Conservation (phyloP, 2,113 vertebrate species). For the Pedetes capensis region DNA sequence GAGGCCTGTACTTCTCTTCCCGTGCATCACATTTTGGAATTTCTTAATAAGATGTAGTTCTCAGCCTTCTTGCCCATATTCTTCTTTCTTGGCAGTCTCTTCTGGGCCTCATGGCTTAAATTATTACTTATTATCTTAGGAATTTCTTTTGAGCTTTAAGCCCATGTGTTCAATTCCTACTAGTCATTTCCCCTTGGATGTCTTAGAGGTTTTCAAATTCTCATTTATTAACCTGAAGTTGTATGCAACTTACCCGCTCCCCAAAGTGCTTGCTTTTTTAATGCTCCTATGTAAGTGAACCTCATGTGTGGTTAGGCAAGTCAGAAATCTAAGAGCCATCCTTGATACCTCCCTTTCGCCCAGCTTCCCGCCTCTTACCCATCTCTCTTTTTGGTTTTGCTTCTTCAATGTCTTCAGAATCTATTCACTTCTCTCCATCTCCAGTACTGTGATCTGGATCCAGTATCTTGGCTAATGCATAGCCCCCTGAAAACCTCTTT, state of each 20-base stretch:
- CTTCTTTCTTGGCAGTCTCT: neutral
- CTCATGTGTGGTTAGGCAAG: neutral
- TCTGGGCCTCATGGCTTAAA: neutral
- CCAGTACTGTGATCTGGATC: neutral
- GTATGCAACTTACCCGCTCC: neutral
- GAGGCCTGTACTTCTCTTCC: neutral
- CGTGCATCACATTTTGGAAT: neutral
- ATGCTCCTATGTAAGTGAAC: neutral
- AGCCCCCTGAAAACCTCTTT: neutral
- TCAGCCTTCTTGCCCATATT: neutral
- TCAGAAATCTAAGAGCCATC: neutral
- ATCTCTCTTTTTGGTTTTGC: neutral
- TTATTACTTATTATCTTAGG: neutral
- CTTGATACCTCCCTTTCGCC: neutral
- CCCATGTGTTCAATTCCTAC: neutral
- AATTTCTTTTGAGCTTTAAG: neutral
- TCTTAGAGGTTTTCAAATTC: neutral
- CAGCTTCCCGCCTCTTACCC: rapidly evolving
- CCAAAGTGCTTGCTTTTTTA: too few species aligned
- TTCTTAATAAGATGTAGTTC: neutral
- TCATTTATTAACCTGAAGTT: neutral
- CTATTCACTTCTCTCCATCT: neutral
- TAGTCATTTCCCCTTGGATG: neutral
- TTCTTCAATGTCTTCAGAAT: neutral
- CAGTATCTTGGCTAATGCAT: neutral